These are phyloP conservation scores for Anoura caudifer DNA, from an alignment of 2,113 vertebrate species.

Conservation along the genomic window DNA sequence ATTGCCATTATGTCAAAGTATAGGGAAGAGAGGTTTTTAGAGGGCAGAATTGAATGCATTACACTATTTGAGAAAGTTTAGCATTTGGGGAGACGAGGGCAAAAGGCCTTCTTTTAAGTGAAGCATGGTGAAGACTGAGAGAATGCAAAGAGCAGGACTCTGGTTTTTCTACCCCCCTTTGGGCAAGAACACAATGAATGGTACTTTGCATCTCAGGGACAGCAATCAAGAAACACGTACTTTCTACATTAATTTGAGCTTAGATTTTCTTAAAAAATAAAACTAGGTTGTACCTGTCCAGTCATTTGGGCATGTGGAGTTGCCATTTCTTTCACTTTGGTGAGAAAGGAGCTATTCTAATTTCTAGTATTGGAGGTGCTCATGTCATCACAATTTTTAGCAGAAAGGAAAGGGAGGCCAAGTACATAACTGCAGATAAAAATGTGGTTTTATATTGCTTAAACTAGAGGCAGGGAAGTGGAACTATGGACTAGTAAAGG, in stretches of 20 bases:
- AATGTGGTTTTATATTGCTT: neutral
- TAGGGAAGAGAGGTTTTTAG: neutral
- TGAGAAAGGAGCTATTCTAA: neutral
- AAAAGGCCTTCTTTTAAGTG: neutral
- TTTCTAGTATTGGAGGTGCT: neutral
- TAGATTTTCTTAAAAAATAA: neutral
- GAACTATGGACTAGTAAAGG: neutral
- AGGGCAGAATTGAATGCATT: neutral
- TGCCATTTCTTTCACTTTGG: neutral
- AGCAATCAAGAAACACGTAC: neutral
- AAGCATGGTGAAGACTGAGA: neutral
- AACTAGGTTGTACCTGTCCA: neutral
- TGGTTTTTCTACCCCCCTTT: neutral
- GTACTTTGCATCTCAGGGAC: neutral
- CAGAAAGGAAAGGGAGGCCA: neutral
- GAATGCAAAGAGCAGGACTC: neutral
- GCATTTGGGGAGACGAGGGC: neutral
- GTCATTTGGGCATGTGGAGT: neutral
- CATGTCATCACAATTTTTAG: neutral
- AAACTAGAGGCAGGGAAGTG: neutral
- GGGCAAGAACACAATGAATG: neutral
- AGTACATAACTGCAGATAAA: neutral
- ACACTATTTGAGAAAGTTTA: neutral
- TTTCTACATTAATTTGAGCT: neutral
- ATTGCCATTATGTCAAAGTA: neutral